Conservation (phyloP, 2,113 vertebrate genomes). For the Pangasianodon gigas region DNA sequence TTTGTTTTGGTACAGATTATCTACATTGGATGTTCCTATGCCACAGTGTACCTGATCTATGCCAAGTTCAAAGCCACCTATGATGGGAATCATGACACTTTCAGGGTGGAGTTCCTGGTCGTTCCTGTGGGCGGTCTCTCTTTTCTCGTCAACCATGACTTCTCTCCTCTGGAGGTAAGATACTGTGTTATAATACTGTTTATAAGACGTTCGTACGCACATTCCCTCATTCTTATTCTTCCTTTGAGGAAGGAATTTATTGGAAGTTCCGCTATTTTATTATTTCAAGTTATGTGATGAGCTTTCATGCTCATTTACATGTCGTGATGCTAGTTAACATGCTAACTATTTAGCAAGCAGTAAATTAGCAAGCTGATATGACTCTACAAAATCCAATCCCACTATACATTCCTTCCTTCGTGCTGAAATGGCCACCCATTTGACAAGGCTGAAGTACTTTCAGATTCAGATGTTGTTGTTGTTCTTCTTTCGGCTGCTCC, state of each 20-base stretch:
- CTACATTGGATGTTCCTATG: slow-evolving; percentile 93
- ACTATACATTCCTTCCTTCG: background rate
- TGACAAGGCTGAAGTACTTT: background rate
- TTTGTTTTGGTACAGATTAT: slow-evolving; percentile 78
- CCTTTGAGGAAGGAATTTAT: background rate
- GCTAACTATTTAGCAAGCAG: background rate
- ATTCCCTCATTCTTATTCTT: background rate
- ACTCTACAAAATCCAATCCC: too few species aligned
- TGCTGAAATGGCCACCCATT: background rate
- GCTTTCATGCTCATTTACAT: background rate
- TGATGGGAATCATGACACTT: slow-evolving; percentile 96
- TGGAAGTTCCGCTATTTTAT: background rate
- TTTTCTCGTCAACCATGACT: slow-evolving; percentile 96
- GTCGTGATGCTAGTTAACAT: background rate
- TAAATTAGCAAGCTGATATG: background rate
- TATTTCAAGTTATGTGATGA: background rate
- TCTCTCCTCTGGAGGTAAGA: slow-evolving; percentile 95
- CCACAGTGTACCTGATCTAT: slow-evolving; percentile 96
- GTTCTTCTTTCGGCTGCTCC: too few species aligned
- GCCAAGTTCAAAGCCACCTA: slow-evolving; percentile 98
- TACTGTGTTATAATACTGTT: background rate
- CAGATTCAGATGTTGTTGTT: too few species aligned
- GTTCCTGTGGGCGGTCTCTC: slow-evolving; percentile 93
- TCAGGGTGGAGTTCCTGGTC: slow-evolving; percentile 96
- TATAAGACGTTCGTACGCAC: background rate